Evolutionary conservation across 2,888 invertebrate species (phyloP).

Genomic region (Patella caerulea): DNA sequence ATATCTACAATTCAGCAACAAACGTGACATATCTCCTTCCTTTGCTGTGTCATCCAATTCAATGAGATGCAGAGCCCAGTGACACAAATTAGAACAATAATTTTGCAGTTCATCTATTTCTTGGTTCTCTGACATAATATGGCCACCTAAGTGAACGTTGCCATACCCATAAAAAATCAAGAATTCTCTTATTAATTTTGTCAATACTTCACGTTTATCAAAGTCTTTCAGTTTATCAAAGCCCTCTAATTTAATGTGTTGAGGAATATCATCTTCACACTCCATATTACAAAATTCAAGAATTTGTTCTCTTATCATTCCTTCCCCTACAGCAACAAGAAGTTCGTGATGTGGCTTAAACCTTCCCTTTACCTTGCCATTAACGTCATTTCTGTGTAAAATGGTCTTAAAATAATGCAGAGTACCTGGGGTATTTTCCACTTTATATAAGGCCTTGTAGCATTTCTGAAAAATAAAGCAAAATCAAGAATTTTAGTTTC

Average conservation of each 20-base stretch:
- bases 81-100: slow-evolving; percentile 26
- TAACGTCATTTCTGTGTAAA: slow-evolving; percentile 30
- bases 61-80: slow-evolving; percentile 30
- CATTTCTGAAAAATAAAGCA: slow-evolving; percentile 21
- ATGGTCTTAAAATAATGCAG: slow-evolving; percentile 28
- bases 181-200: slow-evolving; percentile 19
- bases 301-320: slow-evolving; percentile 24
- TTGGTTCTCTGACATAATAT: too few relatives aligned
- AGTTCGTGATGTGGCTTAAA: slow-evolving; percentile 29
- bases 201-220: slow-evolving; percentile 2
- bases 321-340: slow-evolving; percentile 23
- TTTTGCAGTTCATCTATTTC: slow-evolving; percentile 25
- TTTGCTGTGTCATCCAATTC: slow-evolving; percentile 36
- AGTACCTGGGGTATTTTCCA: slow-evolving; percentile 22
- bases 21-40: slow-evolving; percentile 33
- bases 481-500: not conserved
- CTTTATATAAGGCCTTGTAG: slow-evolving; percentile 26
- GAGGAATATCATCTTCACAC: slow-evolving; percentile 18
- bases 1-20: slow-evolving; percentile 23
- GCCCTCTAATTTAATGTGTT: slow-evolving; percentile 14
- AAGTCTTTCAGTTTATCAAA: not conserved
- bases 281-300: slow-evolving; percentile 27
- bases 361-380: slow-evolving; percentile 31
- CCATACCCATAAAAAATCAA: slow-evolving; percentile 23
- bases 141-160: not conserved